phyloP scores from a whole-genome alignment of 1,140 invertebrate species.

The Bactericera cockerelli region DNA sequence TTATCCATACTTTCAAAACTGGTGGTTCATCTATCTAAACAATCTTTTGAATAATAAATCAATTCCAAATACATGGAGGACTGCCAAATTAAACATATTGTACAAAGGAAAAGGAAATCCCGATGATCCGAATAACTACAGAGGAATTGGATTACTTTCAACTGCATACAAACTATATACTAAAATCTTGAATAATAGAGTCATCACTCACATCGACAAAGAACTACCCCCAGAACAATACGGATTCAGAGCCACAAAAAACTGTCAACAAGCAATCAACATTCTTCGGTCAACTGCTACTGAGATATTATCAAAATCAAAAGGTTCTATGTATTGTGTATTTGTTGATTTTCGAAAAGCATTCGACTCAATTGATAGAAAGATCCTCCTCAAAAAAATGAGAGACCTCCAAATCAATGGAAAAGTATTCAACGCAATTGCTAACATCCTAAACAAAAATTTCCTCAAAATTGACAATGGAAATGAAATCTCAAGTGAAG shows the following conservation, averaged over 20 bases:
- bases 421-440: not conserved
- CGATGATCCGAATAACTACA: not conserved
- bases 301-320: not conserved
- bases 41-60: not conserved
- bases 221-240: not conserved
- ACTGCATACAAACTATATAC: not conserved
- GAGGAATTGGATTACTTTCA: not conserved
- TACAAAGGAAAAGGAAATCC: constrained; percentile 4
- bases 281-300: not conserved
- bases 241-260: not conserved
- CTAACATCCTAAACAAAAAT: not conserved
- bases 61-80: not conserved
- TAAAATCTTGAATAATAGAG: not conserved
- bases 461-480: not conserved
- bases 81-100: not conserved
- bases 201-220: not conserved
- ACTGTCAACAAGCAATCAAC: not conserved
- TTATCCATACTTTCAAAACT: not conserved
- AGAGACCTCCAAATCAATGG: not conserved
- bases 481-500: not conserved
- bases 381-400: not conserved
- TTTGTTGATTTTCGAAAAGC: not conserved
- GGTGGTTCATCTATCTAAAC: not conserved
- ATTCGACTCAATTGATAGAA: not conserved
- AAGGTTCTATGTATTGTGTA: not conserved